phyloP scores from a whole-genome alignment of 2,888 invertebrate genomes.

The Noctuana brunneofusca region DNA sequence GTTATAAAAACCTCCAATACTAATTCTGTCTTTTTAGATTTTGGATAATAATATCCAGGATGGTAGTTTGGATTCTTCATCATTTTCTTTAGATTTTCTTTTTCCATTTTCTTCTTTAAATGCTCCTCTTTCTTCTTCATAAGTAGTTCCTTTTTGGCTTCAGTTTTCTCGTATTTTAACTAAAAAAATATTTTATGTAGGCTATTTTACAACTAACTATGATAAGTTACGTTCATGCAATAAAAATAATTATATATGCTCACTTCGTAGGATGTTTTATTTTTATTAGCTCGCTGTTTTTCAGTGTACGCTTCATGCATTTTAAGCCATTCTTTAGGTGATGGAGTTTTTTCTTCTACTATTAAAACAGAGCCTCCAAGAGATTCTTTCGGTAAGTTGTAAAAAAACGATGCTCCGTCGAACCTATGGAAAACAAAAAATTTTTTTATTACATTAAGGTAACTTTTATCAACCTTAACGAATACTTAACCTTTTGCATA shows the following conservation, averaged over 20 bases:
- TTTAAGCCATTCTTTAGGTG: slow-evolving; percentile 60
- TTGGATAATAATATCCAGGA: slow-evolving; percentile 63
- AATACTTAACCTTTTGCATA: too few relatives aligned
- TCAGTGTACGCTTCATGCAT: slow-evolving; percentile 52
- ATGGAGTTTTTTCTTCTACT: slow-evolving; percentile 54
- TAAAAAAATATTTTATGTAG: slow-evolving; percentile 36
- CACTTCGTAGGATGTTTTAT: slow-evolving; percentile 47
- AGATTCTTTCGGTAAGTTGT: slow-evolving; percentile 58
- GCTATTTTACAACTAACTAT: too few relatives aligned
- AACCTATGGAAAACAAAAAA: slow-evolving; percentile 49
- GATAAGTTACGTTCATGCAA: too few relatives aligned
- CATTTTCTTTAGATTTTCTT: slow-evolving; percentile 54
- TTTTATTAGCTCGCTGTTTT: slow-evolving; percentile 52
- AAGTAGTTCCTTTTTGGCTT: slow-evolving; percentile 50
- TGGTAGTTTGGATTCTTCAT: slow-evolving; percentile 67
- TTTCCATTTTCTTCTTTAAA: slow-evolving; percentile 52
- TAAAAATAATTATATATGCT: background rate
- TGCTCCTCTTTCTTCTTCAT: slow-evolving; percentile 50
- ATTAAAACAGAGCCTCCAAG: slow-evolving; percentile 56
- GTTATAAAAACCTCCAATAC: slow-evolving; percentile 49
- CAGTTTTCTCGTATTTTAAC: slow-evolving; percentile 53
- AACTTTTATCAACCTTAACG: too few relatives aligned
- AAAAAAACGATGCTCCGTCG: slow-evolving; percentile 53
- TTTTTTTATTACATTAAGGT: background rate
- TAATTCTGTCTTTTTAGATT: slow-evolving; percentile 51